Percentiles rank a stretch among this genome's conserved stretches.
These are phyloP conservation scores for Schlechtendalia chinensis DNA, from an alignment of 1,140 invertebrate genomes.

Conservation along the genomic window DNA sequence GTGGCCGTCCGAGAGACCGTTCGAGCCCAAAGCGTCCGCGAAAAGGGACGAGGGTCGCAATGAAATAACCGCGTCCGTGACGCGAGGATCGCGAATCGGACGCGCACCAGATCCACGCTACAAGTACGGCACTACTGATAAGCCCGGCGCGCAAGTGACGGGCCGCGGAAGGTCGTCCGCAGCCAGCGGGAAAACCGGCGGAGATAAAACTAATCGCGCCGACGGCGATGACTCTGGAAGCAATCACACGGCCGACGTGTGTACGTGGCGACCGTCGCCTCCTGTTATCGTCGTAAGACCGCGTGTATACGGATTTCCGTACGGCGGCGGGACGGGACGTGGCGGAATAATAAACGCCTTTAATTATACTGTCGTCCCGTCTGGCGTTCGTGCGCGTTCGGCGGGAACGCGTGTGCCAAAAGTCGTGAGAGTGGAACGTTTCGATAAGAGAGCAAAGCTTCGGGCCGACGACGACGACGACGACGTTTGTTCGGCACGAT, in stretches of 20 bases:
- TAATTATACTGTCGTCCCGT: constrained; percentile 32
- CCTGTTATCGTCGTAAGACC: not conserved
- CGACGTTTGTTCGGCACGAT: constrained; percentile 47
- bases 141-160: no score
- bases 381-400: not conserved
- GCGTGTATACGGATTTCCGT: constrained; percentile 23
- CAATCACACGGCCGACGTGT: constrained; percentile 12
- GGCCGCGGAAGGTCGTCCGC: no score
- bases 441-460: constrained; percentile 50
- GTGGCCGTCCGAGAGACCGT: no score
- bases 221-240: constrained; percentile 47
- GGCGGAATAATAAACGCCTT: constrained; percentile 22
- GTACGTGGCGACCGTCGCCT: no score
- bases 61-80: no score
- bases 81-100: no score
- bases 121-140: no score
- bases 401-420: constrained; percentile 24
- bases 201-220: constrained; percentile 47
- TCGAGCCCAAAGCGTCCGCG: no score
- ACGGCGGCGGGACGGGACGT: not conserved
- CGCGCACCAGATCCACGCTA: no score
- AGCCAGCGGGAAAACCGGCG: constrained; percentile 13
- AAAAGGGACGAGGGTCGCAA: no score
- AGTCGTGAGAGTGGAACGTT: constrained; percentile 49
- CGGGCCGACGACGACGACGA: constrained; percentile 40